A percentile compares a stretch with the other conserved stretches of the same genome.
Conservation (phyloP, 2,113 vertebrate genomes). For the Pterocles burchelli region DNA sequence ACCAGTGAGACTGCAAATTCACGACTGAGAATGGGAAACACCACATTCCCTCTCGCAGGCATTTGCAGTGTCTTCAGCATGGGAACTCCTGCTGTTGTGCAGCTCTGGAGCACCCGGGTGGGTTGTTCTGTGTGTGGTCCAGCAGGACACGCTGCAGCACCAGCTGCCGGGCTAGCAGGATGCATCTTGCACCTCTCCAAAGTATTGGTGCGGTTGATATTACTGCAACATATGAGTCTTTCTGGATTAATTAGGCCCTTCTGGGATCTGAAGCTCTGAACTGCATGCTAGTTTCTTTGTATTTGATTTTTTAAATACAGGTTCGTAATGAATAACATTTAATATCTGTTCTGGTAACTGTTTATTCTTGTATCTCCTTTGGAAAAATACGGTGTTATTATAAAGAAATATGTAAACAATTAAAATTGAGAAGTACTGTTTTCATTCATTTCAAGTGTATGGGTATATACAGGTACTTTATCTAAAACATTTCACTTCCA, state of each 20-base stretch:
- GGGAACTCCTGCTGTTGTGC: not conserved
- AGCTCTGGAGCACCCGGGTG: accelerated
- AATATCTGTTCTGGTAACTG: conserved; percentile 33
- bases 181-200: not conserved
- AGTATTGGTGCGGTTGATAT: not conserved
- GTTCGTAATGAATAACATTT: conserved; percentile 13
- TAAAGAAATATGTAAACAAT: conserved; percentile 61
- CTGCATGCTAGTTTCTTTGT: not conserved
- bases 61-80: not conserved
- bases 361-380: conserved; percentile 48
- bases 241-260: conserved; percentile 1
- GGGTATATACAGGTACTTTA: not conserved
- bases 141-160: not conserved
- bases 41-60: accelerated
- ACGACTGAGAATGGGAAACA: not conserved
- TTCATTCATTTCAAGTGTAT: not conserved
- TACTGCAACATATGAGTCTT: not conserved
- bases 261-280: not conserved
- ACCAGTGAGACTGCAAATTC: not conserved
- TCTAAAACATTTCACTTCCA: not conserved
- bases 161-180: not conserved
- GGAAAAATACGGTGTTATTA: conserved; percentile 27
- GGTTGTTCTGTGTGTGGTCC: not conserved
- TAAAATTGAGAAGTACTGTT: conserved; percentile 1
- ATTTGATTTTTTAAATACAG: conserved; percentile 27